phyloP scores from a whole-genome alignment of 2,113 vertebrate species.

The Bothrops jararaca region DNA sequence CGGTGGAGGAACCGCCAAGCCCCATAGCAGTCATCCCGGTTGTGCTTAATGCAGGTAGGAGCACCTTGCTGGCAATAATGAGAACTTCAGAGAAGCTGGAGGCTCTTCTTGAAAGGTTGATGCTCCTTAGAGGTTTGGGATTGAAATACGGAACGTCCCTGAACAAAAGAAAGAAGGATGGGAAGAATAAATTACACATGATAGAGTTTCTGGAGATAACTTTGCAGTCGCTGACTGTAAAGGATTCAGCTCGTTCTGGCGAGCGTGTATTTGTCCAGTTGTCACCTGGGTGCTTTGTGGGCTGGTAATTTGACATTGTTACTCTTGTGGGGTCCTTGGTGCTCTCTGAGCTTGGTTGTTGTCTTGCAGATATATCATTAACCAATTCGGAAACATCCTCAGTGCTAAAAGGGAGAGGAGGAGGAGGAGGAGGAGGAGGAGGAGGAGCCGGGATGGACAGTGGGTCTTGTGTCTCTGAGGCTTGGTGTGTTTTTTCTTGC shows the following conservation, averaged over 20 bases:
- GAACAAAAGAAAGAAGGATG: conserved; percentile 25
- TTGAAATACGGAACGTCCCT: conserved; percentile 32
- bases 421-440: too few species aligned
- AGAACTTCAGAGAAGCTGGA: neutral
- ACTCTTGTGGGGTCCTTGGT: too few species aligned
- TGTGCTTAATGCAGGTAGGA: neutral
- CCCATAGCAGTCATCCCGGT: neutral
- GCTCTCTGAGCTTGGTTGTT: neutral
- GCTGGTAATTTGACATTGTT: neutral
- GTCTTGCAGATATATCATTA: neutral
- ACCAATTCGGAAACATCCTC: neutral
- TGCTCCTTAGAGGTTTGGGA: conserved; percentile 5
- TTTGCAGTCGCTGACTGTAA: conserved; percentile 2
- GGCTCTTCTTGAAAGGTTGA: conserved; percentile 31
- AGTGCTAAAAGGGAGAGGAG: too few species aligned
- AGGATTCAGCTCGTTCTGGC: neutral
- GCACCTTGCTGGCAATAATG: neutral
- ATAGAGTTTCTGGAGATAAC: conserved; percentile 35
- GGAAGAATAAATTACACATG: conserved; percentile 40
- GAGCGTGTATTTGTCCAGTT: neutral
- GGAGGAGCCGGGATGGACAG: too few species aligned
- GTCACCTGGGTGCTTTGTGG: neutral
- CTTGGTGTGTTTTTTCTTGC: too few species aligned
- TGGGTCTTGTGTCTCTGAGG: too few species aligned
- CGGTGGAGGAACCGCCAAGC: conserved; percentile 1